Evolutionary conservation across 2,113 vertebrate species (phyloP).

Genomic region (Gadus chalcogrammus): DNA sequence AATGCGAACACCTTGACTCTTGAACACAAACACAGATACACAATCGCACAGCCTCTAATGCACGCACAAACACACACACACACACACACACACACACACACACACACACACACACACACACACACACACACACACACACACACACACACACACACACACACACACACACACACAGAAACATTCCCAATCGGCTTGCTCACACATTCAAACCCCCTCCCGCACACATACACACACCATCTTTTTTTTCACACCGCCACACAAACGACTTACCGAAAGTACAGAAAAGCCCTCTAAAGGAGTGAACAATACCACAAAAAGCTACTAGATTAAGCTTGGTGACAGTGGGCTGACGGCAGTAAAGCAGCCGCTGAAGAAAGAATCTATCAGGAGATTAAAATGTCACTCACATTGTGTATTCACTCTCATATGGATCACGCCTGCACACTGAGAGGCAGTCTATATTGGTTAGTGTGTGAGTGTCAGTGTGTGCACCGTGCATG

Average conservation of each 20-base stretch:
- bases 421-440: conserved; percentile 9
- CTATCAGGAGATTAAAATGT: conserved; percentile 22
- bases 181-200: too few species aligned
- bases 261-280: not conserved
- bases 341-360: conserved; percentile 7
- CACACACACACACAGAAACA: too few species aligned
- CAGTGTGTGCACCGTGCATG: not conserved
- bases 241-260: not conserved
- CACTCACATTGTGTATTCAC: conserved; percentile 9
- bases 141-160: too few species aligned
- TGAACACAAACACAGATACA: too few species aligned
- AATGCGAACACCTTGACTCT: too few species aligned
- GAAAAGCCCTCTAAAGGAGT: conserved; percentile 15
- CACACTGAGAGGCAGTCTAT: not conserved
- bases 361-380: not conserved
- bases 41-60: too few species aligned
- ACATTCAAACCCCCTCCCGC: too few species aligned
- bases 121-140: too few species aligned
- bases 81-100: too few species aligned
- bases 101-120: too few species aligned
- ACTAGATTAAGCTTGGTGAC: conserved; percentile 14
- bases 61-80: too few species aligned
- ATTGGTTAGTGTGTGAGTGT: not conserved
- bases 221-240: not conserved
- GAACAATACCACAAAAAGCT: conserved; percentile 20